A percentile compares a stretch with the other conserved stretches of the same genome.
These are phyloP conservation scores for Fragum fragum DNA, from an alignment of 2,888 invertebrate species.

Conservation along the genomic window DNA sequence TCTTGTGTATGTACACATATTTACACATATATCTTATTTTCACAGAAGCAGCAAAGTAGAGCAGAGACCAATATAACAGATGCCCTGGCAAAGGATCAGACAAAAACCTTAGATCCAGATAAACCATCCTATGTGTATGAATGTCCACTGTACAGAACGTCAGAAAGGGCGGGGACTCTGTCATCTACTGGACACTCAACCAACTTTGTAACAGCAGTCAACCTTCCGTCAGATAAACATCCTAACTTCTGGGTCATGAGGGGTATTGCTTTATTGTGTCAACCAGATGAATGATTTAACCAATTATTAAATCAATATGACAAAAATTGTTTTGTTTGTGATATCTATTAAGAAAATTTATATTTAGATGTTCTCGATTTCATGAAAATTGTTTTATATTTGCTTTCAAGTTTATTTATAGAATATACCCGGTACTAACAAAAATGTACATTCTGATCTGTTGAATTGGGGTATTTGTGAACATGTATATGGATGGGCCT, in stretches of 20 bases:
- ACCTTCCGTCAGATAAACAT: slow-evolving; percentile 79
- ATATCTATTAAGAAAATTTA: not conserved
- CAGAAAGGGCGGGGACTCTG: slow-evolving; percentile 85
- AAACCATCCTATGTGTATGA: slow-evolving; percentile 74
- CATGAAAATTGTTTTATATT: too few relatives aligned
- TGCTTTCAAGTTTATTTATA: too few relatives aligned
- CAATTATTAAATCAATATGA: not conserved
- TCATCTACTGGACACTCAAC: slow-evolving; percentile 86
- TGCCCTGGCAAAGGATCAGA: not conserved
- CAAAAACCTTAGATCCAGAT: slow-evolving; percentile 15
- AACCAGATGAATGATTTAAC: slow-evolving; percentile 80
- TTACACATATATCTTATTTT: not conserved
- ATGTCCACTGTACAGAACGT: slow-evolving; percentile 86
- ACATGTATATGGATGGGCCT: too few relatives aligned
- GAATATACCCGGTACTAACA: too few relatives aligned
- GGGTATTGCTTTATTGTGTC: slow-evolving; percentile 85
- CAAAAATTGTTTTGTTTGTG: not conserved
- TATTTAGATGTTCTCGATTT: too few relatives aligned
- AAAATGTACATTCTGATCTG: too few relatives aligned
- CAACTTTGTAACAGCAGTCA: slow-evolving; percentile 85
- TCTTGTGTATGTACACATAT: too few relatives aligned
- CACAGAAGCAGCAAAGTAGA: slow-evolving; percentile 36
- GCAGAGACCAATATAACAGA: slow-evolving; percentile 12
- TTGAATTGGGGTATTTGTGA: too few relatives aligned
- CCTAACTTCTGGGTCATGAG: slow-evolving; percentile 85